Base-by-base conservation (phyloP, 30 jellyfish, hydroid and myxozoan genomes). In the Aurelia sp. region DNA sequence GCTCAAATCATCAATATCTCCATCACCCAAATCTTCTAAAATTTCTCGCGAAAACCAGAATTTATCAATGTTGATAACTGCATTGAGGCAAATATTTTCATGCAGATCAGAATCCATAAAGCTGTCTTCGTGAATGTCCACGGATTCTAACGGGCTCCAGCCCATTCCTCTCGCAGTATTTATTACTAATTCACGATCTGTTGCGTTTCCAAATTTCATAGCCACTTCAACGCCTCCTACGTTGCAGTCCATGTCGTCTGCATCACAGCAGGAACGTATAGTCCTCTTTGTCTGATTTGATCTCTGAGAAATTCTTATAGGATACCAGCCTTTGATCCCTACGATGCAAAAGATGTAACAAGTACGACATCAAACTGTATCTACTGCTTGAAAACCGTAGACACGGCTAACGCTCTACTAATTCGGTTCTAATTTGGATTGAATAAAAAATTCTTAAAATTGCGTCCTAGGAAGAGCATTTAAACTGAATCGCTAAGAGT, bases 321-420 rank as follows among this genome's bases (percentile, higher is more conserved):
- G 87, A 70, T 50, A 85, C 97, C 97, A 91, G 27, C 97, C 92
- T 76, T 83, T 91, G 50, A 83, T 66, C 2, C 97, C 97, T 91
- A 10, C 69, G 10, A 18, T n/a, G 33, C 13, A 59, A 44, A 9
- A 44, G 9, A 16, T 7, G 15, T 5, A 44, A 0, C 13, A 44
- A 7, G 16, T 44, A 13, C 9, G 0, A 5, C 13, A 44, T 27
- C 1, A 44, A 44, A 44, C 9, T 0, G 13, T 2, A 5, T 44
- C 15, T 40, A 40, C 3, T 40, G 11, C 51, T 0, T 40, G 51
- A 40, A 44, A 44, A 44, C 3, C 2, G 33, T 1, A 27, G 33
- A 27, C 2, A 27, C 2, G 33, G 33, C 33, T 27, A 27, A 27
- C 33, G 33, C 2, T 27, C 11, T 7, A 40, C 51, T 40, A 4